These are phyloP conservation scores for Danionella dracula DNA, from an alignment of 2,797 vertebrate species.

Conservation along the genomic window DNA sequence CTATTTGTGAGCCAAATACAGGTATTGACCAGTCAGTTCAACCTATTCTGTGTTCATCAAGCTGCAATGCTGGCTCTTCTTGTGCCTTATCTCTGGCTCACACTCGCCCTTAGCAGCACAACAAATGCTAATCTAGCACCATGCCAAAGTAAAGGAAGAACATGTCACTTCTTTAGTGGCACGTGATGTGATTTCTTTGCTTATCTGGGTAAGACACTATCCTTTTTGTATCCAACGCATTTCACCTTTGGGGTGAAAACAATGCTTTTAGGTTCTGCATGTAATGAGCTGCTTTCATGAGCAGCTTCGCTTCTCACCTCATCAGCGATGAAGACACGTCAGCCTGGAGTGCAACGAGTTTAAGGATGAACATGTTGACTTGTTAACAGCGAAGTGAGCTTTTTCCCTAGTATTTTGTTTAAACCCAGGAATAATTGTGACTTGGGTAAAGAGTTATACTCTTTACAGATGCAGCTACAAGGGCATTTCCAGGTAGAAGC, in stretches of 20 bases:
- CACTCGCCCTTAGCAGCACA: slow-evolving; percentile 31
- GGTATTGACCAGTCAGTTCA: slow-evolving; percentile 25
- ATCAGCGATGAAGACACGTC: slow-evolving; percentile 12
- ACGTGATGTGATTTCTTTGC: slow-evolving; percentile 18
- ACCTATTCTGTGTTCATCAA: slow-evolving; percentile 40
- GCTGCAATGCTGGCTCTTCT: slow-evolving; percentile 26
- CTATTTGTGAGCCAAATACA: slow-evolving; percentile 26
- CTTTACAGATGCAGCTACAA: too few species aligned
- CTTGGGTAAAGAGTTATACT: background rate
- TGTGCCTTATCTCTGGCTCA: slow-evolving; percentile 36
- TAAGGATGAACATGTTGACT: slow-evolving; percentile 33
- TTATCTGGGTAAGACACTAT: slow-evolving; percentile 24
- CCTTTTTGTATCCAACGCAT: slow-evolving; percentile 10
- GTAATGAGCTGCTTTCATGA: slow-evolving; percentile 20
- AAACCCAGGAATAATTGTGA: background rate
- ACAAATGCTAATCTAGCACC: slow-evolving; percentile 35
- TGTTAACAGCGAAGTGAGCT: slow-evolving; percentile 18
- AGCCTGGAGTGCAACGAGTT: slow-evolving; percentile 7
- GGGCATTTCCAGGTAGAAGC: too few species aligned
- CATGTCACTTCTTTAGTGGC: slow-evolving; percentile 10
- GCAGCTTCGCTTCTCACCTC: background rate
- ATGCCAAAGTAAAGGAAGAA: slow-evolving; percentile 25
- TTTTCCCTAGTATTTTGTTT: background rate
- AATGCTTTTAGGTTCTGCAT: slow-evolving; percentile 19
- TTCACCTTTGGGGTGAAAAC: slow-evolving; percentile 11